Percentiles rank a stretch among this genome's conserved stretches.
These are phyloP conservation scores for Schlechtendalia chinensis DNA, from an alignment of 1,140 invertebrate species.

Conservation along the genomic window DNA sequence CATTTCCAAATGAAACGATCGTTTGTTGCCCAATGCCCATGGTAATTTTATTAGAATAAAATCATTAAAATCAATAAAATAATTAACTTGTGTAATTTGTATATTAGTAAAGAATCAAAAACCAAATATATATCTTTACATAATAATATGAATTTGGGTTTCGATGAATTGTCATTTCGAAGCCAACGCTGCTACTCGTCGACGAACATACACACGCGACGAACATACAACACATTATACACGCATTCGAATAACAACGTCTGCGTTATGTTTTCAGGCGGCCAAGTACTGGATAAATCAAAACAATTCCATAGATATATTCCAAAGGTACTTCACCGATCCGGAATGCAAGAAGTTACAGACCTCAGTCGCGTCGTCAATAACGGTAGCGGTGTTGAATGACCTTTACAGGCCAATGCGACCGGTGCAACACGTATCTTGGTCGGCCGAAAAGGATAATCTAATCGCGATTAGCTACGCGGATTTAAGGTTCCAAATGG, in stretches of 20 bases:
- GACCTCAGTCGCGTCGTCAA: neutral
- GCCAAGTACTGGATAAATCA: constrained; percentile 65
- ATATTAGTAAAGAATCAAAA: too few relatives aligned
- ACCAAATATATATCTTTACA: too few relatives aligned
- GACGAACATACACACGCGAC: too few relatives aligned
- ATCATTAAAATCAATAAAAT: too few relatives aligned
- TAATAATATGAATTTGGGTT: too few relatives aligned
- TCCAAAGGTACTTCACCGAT: constrained; percentile 62
- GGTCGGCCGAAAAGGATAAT: constrained; percentile 78
- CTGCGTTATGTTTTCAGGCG: constrained; percentile 55
- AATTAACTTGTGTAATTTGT: too few relatives aligned
- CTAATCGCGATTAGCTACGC: constrained; percentile 84
- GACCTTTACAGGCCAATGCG: constrained; percentile 59
- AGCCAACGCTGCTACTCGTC: too few relatives aligned
- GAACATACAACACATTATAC: too few relatives aligned
- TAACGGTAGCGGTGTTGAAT: neutral
- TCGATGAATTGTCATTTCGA: too few relatives aligned
- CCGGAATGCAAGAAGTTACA: neutral
- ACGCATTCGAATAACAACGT: neutral
- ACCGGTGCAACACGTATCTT: constrained; percentile 80
- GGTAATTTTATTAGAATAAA: too few relatives aligned
- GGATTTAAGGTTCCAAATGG: constrained; percentile 76
- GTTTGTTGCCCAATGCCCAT: too few relatives aligned
- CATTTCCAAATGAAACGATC: too few relatives aligned
- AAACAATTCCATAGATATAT: constrained; percentile 68